These are phyloP conservation scores for Thalassaphorura encarpata DNA, from an alignment of 1,140 invertebrate species.

Conservation along the genomic window DNA sequence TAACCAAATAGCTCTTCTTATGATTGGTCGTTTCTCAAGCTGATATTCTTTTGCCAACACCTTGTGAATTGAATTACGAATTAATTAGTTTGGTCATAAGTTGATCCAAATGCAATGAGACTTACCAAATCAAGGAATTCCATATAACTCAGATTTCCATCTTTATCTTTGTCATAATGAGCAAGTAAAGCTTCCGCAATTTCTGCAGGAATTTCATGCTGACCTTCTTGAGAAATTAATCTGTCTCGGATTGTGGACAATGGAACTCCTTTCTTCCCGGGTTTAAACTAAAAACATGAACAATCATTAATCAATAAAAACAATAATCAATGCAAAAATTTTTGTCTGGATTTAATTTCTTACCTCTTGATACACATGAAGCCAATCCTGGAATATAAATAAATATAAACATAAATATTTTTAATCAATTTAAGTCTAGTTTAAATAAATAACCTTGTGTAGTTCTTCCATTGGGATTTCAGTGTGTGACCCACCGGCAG, in stretches of 20 bases:
- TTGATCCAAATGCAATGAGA: conserved; percentile 20
- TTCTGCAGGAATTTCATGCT: conserved; percentile 58
- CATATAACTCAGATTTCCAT: conserved; percentile 59
- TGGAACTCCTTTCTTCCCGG: conserved; percentile 62
- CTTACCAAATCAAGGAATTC: conserved; percentile 72
- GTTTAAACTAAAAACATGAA: conserved; percentile 54
- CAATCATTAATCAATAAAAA: background rate
- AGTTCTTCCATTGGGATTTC: background rate
- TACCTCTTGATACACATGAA: background rate
- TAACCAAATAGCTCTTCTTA: background rate
- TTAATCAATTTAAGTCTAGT: background rate
- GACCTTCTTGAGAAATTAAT: conserved; percentile 51
- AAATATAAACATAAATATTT: background rate
- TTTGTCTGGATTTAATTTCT: background rate
- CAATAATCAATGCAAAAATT: background rate
- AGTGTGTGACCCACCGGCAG: background rate
- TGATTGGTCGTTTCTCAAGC: conserved; percentile 10
- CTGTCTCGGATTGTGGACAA: conserved; percentile 56
- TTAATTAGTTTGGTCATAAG: background rate
- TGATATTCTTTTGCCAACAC: background rate
- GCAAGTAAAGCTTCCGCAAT: conserved; percentile 59
- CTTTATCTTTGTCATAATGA: conserved; percentile 57
- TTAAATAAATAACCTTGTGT: no score
- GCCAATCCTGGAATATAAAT: background rate
- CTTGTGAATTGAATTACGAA: background rate